A percentile compares a stretch with the other conserved stretches of the same genome.
Evolutionary conservation across 2,888 invertebrate species (phyloP).

Genomic region (Ernsta delagoae): DNA sequence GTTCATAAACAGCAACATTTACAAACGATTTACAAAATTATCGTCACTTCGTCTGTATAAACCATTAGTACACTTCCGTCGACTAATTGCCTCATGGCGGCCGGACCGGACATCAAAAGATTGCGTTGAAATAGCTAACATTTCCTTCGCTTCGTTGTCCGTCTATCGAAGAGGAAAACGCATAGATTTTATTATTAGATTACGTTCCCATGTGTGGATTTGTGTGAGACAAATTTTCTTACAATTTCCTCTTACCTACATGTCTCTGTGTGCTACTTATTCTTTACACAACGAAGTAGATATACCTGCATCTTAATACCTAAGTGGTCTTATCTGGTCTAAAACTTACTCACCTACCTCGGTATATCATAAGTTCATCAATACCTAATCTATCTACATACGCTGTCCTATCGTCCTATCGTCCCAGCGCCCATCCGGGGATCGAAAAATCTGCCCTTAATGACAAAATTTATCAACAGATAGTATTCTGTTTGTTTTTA

Average conservation of each 20-base stretch:
- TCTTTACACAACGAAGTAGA: too few relatives aligned
- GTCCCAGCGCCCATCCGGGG: too few relatives aligned
- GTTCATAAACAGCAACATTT: not conserved
- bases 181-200: slow-evolving; percentile 35
- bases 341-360: too few relatives aligned
- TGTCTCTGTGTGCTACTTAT: too few relatives aligned
- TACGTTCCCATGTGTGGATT: slow-evolving; percentile 22
- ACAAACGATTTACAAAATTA: slow-evolving; percentile 9
- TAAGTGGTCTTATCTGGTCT: too few relatives aligned
- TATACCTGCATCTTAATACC: too few relatives aligned
- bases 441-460: too few relatives aligned
- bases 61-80: slow-evolving; percentile 74
- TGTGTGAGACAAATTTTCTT: not conserved
- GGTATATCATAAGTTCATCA: too few relatives aligned
- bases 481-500: too few relatives aligned
- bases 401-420: too few relatives aligned
- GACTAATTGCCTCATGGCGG: slow-evolving; percentile 77
- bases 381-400: too few relatives aligned
- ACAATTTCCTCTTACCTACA: slow-evolving; percentile 1
- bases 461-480: too few relatives aligned
- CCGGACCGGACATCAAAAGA: slow-evolving; percentile 78
- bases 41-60: slow-evolving; percentile 57
- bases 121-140: slow-evolving; percentile 75
- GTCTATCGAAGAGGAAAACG: slow-evolving; percentile 28
- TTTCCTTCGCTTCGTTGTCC: slow-evolving; percentile 44